Conservation (phyloP, 2,113 vertebrate species). For the Tetrao urogallus region DNA sequence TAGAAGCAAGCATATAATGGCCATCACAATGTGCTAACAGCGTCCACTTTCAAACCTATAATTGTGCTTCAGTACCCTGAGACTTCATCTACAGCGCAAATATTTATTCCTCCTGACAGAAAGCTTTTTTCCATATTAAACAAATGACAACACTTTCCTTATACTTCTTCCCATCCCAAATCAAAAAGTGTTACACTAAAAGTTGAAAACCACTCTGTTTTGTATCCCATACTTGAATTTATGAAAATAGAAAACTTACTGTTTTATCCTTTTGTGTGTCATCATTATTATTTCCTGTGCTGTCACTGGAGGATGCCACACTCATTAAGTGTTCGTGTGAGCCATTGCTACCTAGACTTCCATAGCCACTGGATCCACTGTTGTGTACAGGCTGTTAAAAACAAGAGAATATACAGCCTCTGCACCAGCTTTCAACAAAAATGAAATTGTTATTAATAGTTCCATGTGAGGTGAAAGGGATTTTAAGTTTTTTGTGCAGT, state of each 20-base stretch:
- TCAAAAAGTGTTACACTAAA: neutral
- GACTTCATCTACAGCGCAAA: neutral
- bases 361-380: conserved; percentile 93
- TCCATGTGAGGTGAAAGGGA: neutral
- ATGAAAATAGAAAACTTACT: conserved; percentile 80
- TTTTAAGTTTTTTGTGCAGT: accelerated
- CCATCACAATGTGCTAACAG: neutral
- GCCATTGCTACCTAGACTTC: conserved; percentile 93
- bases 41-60: neutral
- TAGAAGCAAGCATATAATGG: neutral
- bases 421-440: neutral
- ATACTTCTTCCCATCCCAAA: neutral
- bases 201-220: neutral
- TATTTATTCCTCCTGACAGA: neutral
- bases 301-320: conserved; percentile 92
- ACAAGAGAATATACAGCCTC: neutral
- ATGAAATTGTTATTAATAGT: neutral
- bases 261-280: conserved; percentile 79
- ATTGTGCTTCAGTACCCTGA: neutral
- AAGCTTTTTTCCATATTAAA: neutral
- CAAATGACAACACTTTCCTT: neutral
- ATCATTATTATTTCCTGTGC: conserved; percentile 83
- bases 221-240: neutral
- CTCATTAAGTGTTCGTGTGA: conserved; percentile 90
- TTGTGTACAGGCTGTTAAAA: conserved; percentile 89